Percentiles rank a stretch among this genome's conserved stretches.
phyloP scores from a whole-genome alignment of 2,113 vertebrate genomes.

The Bufo bufo region DNA sequence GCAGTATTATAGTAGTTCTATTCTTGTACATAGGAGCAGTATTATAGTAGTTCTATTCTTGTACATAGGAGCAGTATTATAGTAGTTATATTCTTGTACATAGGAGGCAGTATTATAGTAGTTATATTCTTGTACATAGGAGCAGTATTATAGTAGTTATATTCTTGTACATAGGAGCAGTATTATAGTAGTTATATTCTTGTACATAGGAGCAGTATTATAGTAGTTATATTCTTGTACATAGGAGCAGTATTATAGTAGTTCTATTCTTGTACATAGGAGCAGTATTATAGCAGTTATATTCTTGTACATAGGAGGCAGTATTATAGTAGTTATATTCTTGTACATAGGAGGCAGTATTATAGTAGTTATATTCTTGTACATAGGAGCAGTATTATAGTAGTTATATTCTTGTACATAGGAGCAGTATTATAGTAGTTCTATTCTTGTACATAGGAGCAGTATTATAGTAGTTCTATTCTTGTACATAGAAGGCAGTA shows the following conservation, averaged over 20 bases:
- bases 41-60: constrained; percentile 15
- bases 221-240: constrained; percentile 9
- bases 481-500: background rate
- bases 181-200: constrained; percentile 12
- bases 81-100: constrained; percentile 13
- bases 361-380: constrained; percentile 6
- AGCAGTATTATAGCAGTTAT: constrained; percentile 1
- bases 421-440: background rate
- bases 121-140: constrained; percentile 9
- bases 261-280: constrained; percentile 10
- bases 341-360: background rate
- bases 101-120: constrained; percentile 4
- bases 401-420: constrained; percentile 10
- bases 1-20: constrained; percentile 5
- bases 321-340: constrained; percentile 17
- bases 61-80: constrained; percentile 4
- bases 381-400: constrained; percentile 1
- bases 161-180: constrained; percentile 1
- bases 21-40: background rate
- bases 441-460: background rate
- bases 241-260: constrained; percentile 1
- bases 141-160: constrained; percentile 11
- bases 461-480: background rate
- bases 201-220: constrained; percentile 2
- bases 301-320: constrained; percentile 3